Percentiles rank a stretch among this genome's conserved stretches.
Evolutionary conservation across 2,888 invertebrate genomes (phyloP).

Genomic region (Meta bourneti): DNA sequence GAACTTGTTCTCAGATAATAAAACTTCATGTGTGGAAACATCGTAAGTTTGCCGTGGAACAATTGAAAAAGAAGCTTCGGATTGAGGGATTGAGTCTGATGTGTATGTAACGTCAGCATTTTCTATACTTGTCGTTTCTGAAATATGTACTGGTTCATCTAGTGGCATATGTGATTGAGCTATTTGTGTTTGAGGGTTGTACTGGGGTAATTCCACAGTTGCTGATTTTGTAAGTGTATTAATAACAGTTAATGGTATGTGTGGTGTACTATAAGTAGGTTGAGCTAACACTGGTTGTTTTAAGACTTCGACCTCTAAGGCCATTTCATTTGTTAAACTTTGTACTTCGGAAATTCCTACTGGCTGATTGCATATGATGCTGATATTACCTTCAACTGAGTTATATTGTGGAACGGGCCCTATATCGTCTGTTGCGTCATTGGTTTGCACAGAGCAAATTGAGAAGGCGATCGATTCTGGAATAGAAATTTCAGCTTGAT

Average conservation of each 20-base stretch:
- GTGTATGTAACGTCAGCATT: slow-evolving; percentile 10
- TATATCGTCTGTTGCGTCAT: slow-evolving; percentile 17
- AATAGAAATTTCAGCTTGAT: slow-evolving; percentile 52
- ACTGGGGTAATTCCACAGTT: slow-evolving; percentile 1
- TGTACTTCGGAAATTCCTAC: slow-evolving; percentile 55
- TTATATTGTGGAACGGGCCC: background rate
- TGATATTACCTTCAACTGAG: slow-evolving; percentile 42
- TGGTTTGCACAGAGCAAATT: slow-evolving; percentile 26
- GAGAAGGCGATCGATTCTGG: slow-evolving; percentile 52
- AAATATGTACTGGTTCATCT: slow-evolving; percentile 56
- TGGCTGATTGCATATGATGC: slow-evolving; percentile 66
- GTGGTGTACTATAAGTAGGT: slow-evolving; percentile 23
- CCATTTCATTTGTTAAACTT: slow-evolving; percentile 32
- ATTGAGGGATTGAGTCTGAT: background rate
- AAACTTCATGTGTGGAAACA: slow-evolving; percentile 31
- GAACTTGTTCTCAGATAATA: slow-evolving; percentile 52
- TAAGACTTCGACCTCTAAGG: slow-evolving; percentile 16
- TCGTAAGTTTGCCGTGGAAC: slow-evolving; percentile 54
- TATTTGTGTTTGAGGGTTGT: slow-evolving; percentile 13
- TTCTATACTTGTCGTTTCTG: slow-evolving; percentile 47
- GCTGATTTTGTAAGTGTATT: slow-evolving; percentile 59
- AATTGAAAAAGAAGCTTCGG: slow-evolving; percentile 29
- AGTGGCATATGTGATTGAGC: slow-evolving; percentile 24
- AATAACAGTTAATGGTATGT: slow-evolving; percentile 49
- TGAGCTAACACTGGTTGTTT: slow-evolving; percentile 66